A percentile compares a stretch with the other conserved stretches of the same genome.
These are phyloP conservation scores for Ooceraea biroi DNA, from an alignment of 1,140 invertebrate species.

Conservation along the genomic window DNA sequence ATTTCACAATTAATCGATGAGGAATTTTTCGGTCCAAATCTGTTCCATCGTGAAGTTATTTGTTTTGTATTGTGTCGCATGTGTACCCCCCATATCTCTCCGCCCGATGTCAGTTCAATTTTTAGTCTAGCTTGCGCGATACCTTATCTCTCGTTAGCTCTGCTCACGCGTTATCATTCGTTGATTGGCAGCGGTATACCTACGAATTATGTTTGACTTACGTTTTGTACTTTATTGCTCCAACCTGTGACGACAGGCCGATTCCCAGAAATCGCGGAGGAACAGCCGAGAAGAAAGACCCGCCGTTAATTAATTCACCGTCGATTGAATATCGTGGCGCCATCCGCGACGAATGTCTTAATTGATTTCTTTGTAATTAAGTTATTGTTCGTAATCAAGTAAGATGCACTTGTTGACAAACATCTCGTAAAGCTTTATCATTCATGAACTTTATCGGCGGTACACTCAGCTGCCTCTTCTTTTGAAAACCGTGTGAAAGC, in stretches of 20 bases:
- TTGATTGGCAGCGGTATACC: conserved; percentile 41
- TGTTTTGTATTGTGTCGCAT: background rate
- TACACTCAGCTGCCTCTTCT: too few relatives aligned
- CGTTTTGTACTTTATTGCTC: conserved; percentile 42
- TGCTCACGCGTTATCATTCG: conserved; percentile 46
- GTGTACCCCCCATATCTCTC: background rate
- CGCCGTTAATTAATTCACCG: background rate
- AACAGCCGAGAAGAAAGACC: background rate
- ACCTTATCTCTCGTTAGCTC: conserved; percentile 64
- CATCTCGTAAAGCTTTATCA: too few relatives aligned
- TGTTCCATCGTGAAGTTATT: conserved; percentile 26
- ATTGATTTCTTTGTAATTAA: conserved; percentile 21
- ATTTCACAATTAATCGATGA: background rate
- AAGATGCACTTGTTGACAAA: background rate
- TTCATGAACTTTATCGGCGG: background rate
- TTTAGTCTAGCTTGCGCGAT: conserved; percentile 59
- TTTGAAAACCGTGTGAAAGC: too few relatives aligned
- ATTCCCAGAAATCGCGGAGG: conserved; percentile 20
- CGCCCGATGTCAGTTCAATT: conserved; percentile 44
- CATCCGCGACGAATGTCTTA: background rate
- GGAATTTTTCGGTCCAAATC: background rate
- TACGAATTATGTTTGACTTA: conserved; percentile 42
- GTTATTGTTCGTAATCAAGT: background rate
- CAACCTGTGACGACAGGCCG: background rate
- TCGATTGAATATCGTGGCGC: background rate